Evolutionary conservation across 2,888 invertebrate genomes (phyloP), one percentile per base, ranked within the genome.

Genomic region (Drosophila falleni): DNA sequence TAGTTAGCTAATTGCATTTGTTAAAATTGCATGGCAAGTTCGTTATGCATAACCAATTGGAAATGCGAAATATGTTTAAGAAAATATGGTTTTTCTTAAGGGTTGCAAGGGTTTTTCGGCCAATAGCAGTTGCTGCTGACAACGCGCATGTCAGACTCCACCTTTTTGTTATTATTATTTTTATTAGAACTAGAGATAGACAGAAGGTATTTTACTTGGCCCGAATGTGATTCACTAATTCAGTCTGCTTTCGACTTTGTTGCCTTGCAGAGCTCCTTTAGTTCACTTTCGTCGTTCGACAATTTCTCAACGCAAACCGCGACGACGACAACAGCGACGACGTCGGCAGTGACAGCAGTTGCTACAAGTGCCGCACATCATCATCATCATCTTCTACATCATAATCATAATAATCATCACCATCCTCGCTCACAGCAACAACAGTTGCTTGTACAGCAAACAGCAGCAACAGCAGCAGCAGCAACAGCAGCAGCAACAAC

Each of bases 221-320:
- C 15, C 13, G 37, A 29, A 10, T 26, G n/a, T 26, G 6, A 3
- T n/a, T 44, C 41, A 53, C 61, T 71, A 76, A 90, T 79, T 90
- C 77, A 91, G 89, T 90, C 68, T 71, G 49, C 58, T 53, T 23
- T 51, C 37, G 70, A 81, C 79, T 70, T 78, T 86, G 77, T 88
- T 69, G 67, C 81, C 68, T 91, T 91, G 71, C 91, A 93, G 92
- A 91, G 87, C 91, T 91, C 93, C 86, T 93, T 93, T 84, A 91
- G 92, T 91, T 92, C 92, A 83, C 90, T 92, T 83, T 91, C 93
- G 91, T 91, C 93, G 85, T 92, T 93, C 75, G 93, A 93, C 86
- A 92, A 91, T 80, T 91, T 92, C 71, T 90, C 92, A 80, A 84
- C 92, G 74, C 92, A 92, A 89, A 84, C 87, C 89, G 80, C 90